phyloP scores from a whole-genome alignment of 2,113 vertebrate genomes.

The Toxotes jaculatrix region DNA sequence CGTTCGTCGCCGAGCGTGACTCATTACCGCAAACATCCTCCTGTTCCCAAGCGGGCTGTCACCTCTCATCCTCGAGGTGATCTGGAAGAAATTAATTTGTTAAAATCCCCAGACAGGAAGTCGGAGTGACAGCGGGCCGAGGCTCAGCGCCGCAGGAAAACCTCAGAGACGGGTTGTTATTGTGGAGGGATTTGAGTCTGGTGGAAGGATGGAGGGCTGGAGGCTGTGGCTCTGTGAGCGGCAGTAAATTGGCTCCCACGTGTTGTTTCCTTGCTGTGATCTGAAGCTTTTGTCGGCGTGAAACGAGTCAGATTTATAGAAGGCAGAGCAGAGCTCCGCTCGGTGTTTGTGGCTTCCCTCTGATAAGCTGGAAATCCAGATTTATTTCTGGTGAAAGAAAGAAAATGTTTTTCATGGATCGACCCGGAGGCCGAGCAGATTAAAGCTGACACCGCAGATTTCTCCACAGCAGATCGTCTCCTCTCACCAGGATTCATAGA shows the following conservation, averaged over 20 bases:
- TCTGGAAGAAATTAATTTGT: slow-evolving; percentile 51
- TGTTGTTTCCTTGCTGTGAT: slow-evolving; percentile 19
- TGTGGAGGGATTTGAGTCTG: slow-evolving; percentile 10
- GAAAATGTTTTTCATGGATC: slow-evolving; percentile 10
- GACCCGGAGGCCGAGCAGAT: slow-evolving; percentile 20
- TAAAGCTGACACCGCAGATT: slow-evolving; percentile 4
- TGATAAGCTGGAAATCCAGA: slow-evolving; percentile 42
- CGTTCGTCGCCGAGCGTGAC: neutral
- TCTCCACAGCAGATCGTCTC: neutral
- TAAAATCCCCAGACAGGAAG: slow-evolving; percentile 42
- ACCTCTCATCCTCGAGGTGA: slow-evolving; percentile 24
- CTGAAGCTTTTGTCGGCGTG: slow-evolving; percentile 40
- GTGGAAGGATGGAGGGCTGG: slow-evolving; percentile 24
- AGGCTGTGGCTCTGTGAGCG: slow-evolving; percentile 16
- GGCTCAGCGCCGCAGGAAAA: neutral
- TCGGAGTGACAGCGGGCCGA: slow-evolving; percentile 24
- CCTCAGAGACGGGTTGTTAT: neutral
- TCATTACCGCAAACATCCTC: slow-evolving; percentile 15
- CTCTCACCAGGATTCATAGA: too few species aligned
- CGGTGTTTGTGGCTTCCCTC: slow-evolving; percentile 18
- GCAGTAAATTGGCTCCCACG: slow-evolving; percentile 44
- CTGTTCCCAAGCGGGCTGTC: neutral
- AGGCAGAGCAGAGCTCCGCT: neutral
- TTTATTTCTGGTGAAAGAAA: slow-evolving; percentile 28
- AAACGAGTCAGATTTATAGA: slow-evolving; percentile 50